phyloP scores from a whole-genome alignment of 2,888 invertebrate genomes.

The Baronia brevicornis region DNA sequence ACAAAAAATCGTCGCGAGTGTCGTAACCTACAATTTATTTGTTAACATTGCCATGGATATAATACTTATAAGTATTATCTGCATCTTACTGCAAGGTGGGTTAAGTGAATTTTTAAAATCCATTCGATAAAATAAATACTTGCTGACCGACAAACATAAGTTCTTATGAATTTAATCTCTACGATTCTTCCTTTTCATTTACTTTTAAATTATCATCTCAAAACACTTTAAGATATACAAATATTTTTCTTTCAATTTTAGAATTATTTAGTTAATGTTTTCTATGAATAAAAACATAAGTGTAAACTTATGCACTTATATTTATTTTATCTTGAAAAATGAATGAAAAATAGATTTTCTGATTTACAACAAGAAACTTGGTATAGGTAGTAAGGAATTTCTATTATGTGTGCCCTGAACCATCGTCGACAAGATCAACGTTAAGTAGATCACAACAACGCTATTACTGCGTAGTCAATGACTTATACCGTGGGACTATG shows the following conservation, averaged over 20 bases:
- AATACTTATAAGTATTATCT: slow-evolving; percentile 36
- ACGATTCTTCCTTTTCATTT: slow-evolving; percentile 20
- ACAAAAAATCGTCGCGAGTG: slow-evolving; percentile 50
- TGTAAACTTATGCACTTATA: too few relatives aligned
- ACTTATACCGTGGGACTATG: slow-evolving; percentile 7
- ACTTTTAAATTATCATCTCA: too few relatives aligned
- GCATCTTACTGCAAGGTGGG: slow-evolving; percentile 44
- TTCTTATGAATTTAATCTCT: slow-evolving; percentile 31
- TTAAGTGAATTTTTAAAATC: slow-evolving; percentile 15
- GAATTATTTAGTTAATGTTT: too few relatives aligned
- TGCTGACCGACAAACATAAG: slow-evolving; percentile 24
- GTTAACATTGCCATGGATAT: slow-evolving; percentile 57
- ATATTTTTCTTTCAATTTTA: too few relatives aligned
- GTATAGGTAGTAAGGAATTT: too few relatives aligned
- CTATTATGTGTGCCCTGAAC: slow-evolving; percentile 13
- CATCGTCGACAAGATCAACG: slow-evolving; percentile 13
- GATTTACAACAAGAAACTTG: too few relatives aligned
- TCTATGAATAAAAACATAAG: too few relatives aligned
- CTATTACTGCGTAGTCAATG: slow-evolving; percentile 13
- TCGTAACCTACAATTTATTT: slow-evolving; percentile 32
- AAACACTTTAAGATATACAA: too few relatives aligned
- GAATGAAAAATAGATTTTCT: too few relatives aligned
- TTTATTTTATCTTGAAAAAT: too few relatives aligned
- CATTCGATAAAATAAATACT: slow-evolving; percentile 17
- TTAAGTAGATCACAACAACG: slow-evolving; percentile 16